Conservation (phyloP, 2,888 invertebrate genomes). For the Oligia strigilis region DNA sequence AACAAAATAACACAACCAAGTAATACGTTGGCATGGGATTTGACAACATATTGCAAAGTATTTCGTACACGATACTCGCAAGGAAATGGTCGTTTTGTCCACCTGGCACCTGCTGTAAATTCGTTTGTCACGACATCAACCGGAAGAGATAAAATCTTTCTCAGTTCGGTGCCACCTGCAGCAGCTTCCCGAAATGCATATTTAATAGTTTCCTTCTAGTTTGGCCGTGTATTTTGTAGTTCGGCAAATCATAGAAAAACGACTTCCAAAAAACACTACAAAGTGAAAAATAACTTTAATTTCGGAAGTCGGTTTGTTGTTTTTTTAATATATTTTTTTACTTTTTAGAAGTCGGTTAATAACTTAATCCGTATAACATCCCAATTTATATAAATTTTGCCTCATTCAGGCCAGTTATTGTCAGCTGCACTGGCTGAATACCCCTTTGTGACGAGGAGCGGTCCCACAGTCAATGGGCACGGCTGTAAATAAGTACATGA, state of each 20-base stretch:
- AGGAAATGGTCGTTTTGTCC: conserved; percentile 35
- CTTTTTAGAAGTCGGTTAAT: background rate
- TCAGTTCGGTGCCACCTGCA: conserved; percentile 41
- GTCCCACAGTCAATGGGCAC: conserved; percentile 64
- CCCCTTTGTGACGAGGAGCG: conserved; percentile 58
- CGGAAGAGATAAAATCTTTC: conserved; percentile 48
- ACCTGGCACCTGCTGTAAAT: conserved; percentile 51
- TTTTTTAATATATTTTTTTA: background rate
- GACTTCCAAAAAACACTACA: background rate
- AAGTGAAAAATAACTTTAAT: background rate
- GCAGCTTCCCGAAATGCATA: conserved; percentile 30
- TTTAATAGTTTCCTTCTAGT: conserved; percentile 11
- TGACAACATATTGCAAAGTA: conserved; percentile 40
- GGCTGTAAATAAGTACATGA: conserved; percentile 51
- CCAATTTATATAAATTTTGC: conserved; percentile 21
- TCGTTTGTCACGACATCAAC: conserved; percentile 58
- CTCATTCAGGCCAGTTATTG: conserved; percentile 36
- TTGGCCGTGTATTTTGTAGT: background rate
- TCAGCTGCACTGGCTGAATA: conserved; percentile 63
- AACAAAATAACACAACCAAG: conserved; percentile 19
- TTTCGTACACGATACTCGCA: conserved; percentile 24
- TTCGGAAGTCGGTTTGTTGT: background rate
- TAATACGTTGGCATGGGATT: conserved; percentile 11
- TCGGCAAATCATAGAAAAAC: conserved; percentile 4
- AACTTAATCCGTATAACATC: conserved; percentile 18